These are phyloP conservation scores for Umimayanthus chanpuru DNA, from an alignment of 92 coral and sea anemone species.

Conservation along the genomic window DNA sequence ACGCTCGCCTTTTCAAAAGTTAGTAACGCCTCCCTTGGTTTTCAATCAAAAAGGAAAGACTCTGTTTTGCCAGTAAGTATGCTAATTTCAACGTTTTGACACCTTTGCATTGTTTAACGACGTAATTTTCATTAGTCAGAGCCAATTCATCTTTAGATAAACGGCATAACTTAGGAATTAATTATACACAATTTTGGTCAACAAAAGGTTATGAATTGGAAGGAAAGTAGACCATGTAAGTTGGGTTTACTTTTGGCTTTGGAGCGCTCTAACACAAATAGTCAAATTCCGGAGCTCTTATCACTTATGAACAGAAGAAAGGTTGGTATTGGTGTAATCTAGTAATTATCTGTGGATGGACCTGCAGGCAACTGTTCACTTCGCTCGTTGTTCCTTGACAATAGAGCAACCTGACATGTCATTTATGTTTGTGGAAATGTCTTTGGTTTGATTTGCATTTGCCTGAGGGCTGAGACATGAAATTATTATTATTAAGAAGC, in stretches of 20 bases:
- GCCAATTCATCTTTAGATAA: background rate
- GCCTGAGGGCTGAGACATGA: background rate
- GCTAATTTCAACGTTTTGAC: background rate
- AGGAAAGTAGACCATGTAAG: background rate
- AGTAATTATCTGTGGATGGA: background rate
- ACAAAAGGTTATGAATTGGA: background rate
- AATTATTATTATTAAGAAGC: background rate
- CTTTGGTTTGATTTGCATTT: background rate
- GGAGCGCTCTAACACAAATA: too few relatives aligned
- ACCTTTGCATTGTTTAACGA: background rate
- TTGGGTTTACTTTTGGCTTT: background rate
- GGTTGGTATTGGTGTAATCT: background rate
- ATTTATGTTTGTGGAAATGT: background rate
- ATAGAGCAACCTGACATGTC: background rate
- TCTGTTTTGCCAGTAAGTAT: background rate
- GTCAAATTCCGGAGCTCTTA: background rate
- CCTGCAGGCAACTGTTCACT: background rate
- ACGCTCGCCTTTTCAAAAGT: background rate
- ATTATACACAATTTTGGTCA: background rate
- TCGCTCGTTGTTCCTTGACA: background rate
- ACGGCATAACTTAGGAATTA: background rate
- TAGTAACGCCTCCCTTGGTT: background rate
- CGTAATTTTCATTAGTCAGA: background rate
- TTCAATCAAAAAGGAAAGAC: background rate
- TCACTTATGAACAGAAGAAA: background rate